These are phyloP conservation scores for Unio delphinus DNA, from an alignment of 2,888 invertebrate species.

Conservation along the genomic window DNA sequence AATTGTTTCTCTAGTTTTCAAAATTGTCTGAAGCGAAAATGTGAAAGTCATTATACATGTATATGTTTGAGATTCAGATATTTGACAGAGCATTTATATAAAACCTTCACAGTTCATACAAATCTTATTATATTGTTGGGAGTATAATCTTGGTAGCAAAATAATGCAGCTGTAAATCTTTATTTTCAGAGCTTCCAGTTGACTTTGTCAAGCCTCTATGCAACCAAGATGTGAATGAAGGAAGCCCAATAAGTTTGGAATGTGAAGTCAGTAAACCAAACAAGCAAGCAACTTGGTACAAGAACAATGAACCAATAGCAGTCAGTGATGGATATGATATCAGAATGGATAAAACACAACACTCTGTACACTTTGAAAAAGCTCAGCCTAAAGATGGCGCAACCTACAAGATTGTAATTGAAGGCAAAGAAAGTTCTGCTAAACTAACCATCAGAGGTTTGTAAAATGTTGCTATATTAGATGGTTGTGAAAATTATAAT, in stretches of 20 bases:
- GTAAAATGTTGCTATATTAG: too few species aligned
- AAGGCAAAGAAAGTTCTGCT: constrained; percentile 45
- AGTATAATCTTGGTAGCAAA: background rate
- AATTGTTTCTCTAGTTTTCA: too few species aligned
- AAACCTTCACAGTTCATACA: background rate
- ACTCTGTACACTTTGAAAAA: constrained; percentile 57
- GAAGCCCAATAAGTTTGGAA: constrained; percentile 81
- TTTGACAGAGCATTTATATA: too few species aligned
- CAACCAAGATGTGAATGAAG: constrained; percentile 44
- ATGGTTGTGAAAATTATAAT: too few species aligned
- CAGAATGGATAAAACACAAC: constrained; percentile 79
- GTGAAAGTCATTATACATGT: too few species aligned
- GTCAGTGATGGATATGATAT: constrained; percentile 87
- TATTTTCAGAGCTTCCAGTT: constrained; percentile 51
- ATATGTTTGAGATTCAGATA: too few species aligned
- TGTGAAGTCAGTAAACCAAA: constrained; percentile 96
- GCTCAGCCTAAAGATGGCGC: constrained; percentile 60
- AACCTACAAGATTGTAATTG: constrained; percentile 55
- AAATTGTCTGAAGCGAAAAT: too few species aligned
- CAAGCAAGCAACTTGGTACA: constrained; percentile 91
- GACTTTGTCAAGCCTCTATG: constrained; percentile 52
- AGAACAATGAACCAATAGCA: constrained; percentile 82
- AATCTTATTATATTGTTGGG: too few species aligned
- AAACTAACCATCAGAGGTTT: constrained; percentile 43
- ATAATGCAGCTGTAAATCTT: constrained; percentile 7